phyloP scores from a whole-genome alignment of 2,113 vertebrate species.

The Charina bottae region DNA sequence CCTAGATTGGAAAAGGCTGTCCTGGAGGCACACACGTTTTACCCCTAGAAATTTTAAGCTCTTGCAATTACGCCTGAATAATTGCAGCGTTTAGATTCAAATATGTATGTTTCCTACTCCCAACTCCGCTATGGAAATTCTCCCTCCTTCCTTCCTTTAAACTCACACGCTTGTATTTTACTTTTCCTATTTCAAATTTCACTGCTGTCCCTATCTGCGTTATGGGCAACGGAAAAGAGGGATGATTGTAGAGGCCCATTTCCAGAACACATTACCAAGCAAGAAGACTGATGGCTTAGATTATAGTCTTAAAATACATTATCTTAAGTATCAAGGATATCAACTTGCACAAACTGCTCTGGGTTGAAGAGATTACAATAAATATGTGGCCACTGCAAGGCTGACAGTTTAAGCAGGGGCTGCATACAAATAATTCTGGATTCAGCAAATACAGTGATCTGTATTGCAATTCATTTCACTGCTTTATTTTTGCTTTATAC shows the following conservation, averaged over 20 bases:
- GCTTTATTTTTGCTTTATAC: background rate
- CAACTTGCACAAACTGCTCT: background rate
- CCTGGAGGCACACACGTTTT: background rate
- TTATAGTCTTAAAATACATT: background rate
- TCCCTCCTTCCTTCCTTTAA: background rate
- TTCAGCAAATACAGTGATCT: background rate
- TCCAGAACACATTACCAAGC: background rate
- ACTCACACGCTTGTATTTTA: background rate
- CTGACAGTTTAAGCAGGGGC: background rate
- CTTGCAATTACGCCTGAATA: background rate
- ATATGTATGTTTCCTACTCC: background rate
- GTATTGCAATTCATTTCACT: background rate
- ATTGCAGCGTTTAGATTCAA: background rate
- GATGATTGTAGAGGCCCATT: background rate
- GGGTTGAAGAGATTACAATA: background rate
- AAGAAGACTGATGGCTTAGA: background rate
- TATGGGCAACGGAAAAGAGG: background rate
- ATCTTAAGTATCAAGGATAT: conserved; percentile 2
- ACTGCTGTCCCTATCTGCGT: background rate
- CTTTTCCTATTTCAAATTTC: background rate
- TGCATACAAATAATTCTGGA: background rate
- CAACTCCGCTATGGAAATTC: background rate
- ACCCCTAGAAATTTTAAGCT: background rate
- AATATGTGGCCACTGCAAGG: background rate
- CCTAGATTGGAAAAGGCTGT: background rate